These are phyloP conservation scores for Drosophila testacea DNA, from an alignment of 2,888 invertebrate genomes.

Conservation along the genomic window DNA sequence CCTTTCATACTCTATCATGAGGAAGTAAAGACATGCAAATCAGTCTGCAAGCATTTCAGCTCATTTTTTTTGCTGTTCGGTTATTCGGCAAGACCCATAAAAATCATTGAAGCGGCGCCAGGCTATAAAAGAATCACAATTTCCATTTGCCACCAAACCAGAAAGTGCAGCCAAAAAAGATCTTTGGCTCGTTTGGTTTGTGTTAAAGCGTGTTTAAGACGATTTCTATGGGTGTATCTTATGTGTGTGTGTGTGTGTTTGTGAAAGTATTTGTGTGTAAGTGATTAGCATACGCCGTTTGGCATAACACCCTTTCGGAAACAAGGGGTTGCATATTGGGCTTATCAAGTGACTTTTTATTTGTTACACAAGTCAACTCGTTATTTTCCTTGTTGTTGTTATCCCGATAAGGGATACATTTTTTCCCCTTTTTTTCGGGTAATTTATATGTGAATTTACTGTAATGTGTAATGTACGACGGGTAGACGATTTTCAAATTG, in stretches of 20 bases:
- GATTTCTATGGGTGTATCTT: slow-evolving; percentile 40
- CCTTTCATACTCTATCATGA: not conserved
- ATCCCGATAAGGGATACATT: slow-evolving; percentile 65
- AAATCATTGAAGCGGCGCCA: slow-evolving; percentile 81
- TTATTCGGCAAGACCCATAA: slow-evolving; percentile 65
- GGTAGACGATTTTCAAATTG: slow-evolving; percentile 61
- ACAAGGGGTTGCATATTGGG: slow-evolving; percentile 72
- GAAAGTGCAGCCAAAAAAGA: slow-evolving; percentile 40
- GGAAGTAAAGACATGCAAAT: slow-evolving; percentile 65
- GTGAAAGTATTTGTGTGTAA: slow-evolving; percentile 22
- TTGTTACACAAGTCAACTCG: slow-evolving; percentile 74
- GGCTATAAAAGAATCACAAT: slow-evolving; percentile 73
- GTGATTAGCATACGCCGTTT: slow-evolving; percentile 76
- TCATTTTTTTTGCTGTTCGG: slow-evolving; percentile 30
- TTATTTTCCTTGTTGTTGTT: slow-evolving; percentile 47
- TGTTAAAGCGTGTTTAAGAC: slow-evolving; percentile 71
- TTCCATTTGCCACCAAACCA: slow-evolving; percentile 61
- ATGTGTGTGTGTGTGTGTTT: slow-evolving; percentile 20
- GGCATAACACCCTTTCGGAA: slow-evolving; percentile 66
- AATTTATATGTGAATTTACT: slow-evolving; percentile 79
- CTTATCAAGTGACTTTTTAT: slow-evolving; percentile 75
- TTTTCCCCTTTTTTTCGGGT: slow-evolving; percentile 39
- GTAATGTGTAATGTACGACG: slow-evolving; percentile 47
- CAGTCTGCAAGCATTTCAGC: slow-evolving; percentile 51
- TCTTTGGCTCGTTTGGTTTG: slow-evolving; percentile 66